Percentiles rank a stretch among this genome's conserved stretches.
Evolutionary conservation across 2,888 invertebrate genomes (phyloP).

Genomic region (Ochropacha duplaris): DNA sequence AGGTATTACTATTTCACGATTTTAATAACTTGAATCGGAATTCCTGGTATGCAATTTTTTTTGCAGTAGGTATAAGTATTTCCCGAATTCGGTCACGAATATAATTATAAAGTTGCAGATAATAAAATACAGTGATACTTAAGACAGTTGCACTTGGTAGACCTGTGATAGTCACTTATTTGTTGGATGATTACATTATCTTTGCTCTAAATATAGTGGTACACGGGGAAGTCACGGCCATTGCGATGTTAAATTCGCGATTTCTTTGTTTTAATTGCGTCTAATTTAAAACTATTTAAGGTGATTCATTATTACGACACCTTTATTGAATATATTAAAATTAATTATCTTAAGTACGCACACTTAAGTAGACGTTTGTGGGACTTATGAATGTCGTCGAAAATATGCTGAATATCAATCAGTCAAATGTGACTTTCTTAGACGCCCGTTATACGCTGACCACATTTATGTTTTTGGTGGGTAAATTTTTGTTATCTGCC

Average conservation of each 20-base stretch:
- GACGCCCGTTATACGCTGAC: too few species aligned
- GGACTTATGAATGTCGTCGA: not conserved
- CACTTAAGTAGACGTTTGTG: not conserved
- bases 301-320: not conserved
- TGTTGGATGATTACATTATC: slow-evolving; percentile 59
- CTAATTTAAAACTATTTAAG: not conserved
- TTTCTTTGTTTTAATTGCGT: slow-evolving; percentile 15
- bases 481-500: too few species aligned
- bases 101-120: not conserved
- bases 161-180: slow-evolving; percentile 63
- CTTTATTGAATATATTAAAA: not conserved
- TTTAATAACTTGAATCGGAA: not conserved
- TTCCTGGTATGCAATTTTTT: not conserved
- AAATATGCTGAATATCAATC: not conserved
- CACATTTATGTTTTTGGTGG: too few species aligned
- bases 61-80: too few species aligned
- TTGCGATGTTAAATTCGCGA: slow-evolving; percentile 2
- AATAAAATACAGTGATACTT: not conserved
- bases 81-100: not conserved
- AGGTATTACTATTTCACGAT: too few species aligned
- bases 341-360: not conserved
- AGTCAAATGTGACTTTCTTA: not conserved
- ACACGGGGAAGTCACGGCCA: slow-evolving; percentile 11
- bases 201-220: slow-evolving; percentile 44
- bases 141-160: slow-evolving; percentile 26